These are phyloP conservation scores for Chelidonichthys spinosus DNA, from an alignment of 2,797 vertebrate species.

Conservation along the genomic window DNA sequence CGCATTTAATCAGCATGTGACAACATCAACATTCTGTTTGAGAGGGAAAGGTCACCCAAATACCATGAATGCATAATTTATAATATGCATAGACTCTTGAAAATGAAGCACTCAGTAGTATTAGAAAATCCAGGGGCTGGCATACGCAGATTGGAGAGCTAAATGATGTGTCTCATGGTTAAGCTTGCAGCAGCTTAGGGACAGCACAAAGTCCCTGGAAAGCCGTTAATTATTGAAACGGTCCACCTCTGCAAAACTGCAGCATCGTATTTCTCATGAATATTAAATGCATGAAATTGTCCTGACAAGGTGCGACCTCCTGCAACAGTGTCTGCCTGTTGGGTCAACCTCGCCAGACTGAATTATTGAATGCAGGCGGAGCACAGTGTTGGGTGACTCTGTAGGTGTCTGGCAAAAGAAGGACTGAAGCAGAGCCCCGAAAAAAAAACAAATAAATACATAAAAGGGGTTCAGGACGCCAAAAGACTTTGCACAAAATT, in stretches of 20 bases:
- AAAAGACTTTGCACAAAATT: neutral
- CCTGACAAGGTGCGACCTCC: slow-evolving; percentile 68
- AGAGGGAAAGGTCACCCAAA: slow-evolving; percentile 70
- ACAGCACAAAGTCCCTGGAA: slow-evolving; percentile 60
- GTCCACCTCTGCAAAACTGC: slow-evolving; percentile 58
- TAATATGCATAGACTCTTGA: slow-evolving; percentile 11
- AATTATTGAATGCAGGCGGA: slow-evolving; percentile 74
- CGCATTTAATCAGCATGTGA: slow-evolving; percentile 54
- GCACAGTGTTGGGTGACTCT: slow-evolving; percentile 62
- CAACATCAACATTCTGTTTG: slow-evolving; percentile 63
- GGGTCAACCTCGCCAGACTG: slow-evolving; percentile 59
- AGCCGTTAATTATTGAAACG: slow-evolving; percentile 77
- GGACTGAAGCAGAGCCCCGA: slow-evolving; percentile 18
- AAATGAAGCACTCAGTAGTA: slow-evolving; percentile 36
- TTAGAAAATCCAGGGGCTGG: slow-evolving; percentile 26
- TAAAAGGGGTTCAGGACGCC: neutral
- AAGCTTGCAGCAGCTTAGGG: slow-evolving; percentile 40
- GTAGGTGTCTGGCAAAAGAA: slow-evolving; percentile 20
- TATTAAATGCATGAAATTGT: slow-evolving; percentile 74
- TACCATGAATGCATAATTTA: slow-evolving; percentile 70
- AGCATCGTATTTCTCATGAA: slow-evolving; percentile 79
- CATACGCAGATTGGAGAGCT: slow-evolving; percentile 12
- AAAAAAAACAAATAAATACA: neutral
- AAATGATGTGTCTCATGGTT: slow-evolving; percentile 35
- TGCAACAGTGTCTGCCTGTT: slow-evolving; percentile 65